phyloP scores from a whole-genome alignment of 1,140 invertebrate species.

The Drosophila kurseongensis region DNA sequence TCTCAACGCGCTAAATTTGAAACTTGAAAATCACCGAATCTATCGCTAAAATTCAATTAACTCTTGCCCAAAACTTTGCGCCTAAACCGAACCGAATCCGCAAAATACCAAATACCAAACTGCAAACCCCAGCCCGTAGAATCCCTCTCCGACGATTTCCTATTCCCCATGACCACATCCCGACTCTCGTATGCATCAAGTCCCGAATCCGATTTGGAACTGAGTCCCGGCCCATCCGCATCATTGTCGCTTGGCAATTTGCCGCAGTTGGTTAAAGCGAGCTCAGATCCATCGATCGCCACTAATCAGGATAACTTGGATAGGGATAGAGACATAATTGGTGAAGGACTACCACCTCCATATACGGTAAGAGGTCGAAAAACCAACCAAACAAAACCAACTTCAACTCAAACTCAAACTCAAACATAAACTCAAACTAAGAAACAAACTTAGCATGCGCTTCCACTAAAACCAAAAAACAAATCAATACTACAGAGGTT shows the following conservation, averaged over 20 bases:
- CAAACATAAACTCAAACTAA: slow-evolving; percentile 5
- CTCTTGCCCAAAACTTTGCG: slow-evolving; percentile 41
- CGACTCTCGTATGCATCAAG: slow-evolving; percentile 97
- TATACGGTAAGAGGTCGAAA: slow-evolving; percentile 88
- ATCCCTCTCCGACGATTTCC: slow-evolving; percentile 96
- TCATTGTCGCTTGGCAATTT: slow-evolving; percentile 86
- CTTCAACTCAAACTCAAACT: slow-evolving; percentile 3
- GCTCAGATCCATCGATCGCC: slow-evolving; percentile 92
- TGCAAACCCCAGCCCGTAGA: slow-evolving; percentile 88
- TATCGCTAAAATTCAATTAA: slow-evolving; percentile 45
- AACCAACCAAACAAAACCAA: slow-evolving; percentile 22
- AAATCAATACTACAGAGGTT: slow-evolving; percentile 8
- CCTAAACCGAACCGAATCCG: slow-evolving; percentile 40
- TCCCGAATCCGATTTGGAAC: slow-evolving; percentile 96
- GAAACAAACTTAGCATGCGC: slow-evolving; percentile 57
- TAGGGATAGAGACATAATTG: slow-evolving; percentile 86
- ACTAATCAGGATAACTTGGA: slow-evolving; percentile 88
- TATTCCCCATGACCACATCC: slow-evolving; percentile 97
- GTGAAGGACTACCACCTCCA: slow-evolving; percentile 89
- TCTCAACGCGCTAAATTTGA: slow-evolving; percentile 54
- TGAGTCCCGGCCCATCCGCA: slow-evolving; percentile 90
- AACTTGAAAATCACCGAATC: slow-evolving; percentile 15
- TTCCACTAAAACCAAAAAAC: slow-evolving; percentile 48
- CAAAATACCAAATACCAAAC: slow-evolving; percentile 18
- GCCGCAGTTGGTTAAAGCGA: slow-evolving; percentile 91